These are phyloP conservation scores for Anguilla pacifica DNA, from an alignment of 2,797 vertebrate species.

Conservation along the genomic window DNA sequence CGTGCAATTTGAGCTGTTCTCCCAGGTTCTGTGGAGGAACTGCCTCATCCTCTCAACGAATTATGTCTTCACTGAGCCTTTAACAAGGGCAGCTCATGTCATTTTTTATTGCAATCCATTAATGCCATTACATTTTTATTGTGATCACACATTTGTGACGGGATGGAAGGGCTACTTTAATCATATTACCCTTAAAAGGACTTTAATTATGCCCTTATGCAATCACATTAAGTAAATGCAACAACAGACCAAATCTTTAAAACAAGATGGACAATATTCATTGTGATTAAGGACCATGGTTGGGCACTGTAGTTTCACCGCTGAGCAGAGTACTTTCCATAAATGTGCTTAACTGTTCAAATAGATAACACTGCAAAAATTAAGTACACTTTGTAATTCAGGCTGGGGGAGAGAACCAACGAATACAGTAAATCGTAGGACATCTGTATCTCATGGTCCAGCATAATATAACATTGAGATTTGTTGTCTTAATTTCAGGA, in stretches of 20 bases:
- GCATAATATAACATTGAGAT: slow-evolving; percentile 26
- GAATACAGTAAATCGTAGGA: slow-evolving; percentile 4
- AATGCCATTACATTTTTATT: neutral
- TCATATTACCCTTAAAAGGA: neutral
- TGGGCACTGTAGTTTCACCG: neutral
- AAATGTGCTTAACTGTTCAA: neutral
- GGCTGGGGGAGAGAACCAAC: neutral
- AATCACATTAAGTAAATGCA: neutral
- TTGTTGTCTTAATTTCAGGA: neutral
- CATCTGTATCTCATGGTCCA: slow-evolving; percentile 43
- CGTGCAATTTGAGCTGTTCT: neutral
- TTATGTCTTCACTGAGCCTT: neutral
- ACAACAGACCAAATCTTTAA: neutral
- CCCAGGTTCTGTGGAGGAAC: neutral
- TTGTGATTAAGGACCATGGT: neutral
- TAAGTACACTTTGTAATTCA: neutral
- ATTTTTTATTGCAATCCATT: neutral
- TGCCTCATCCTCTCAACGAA: neutral
- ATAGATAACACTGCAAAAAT: neutral
- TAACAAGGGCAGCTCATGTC: neutral
- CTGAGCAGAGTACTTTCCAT: neutral
- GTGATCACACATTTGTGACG: neutral
- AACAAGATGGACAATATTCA: neutral
- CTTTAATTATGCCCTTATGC: neutral
- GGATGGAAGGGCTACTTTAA: neutral